Evolutionary conservation across 1,140 invertebrate species (phyloP), one percentile per base, ranked within the genome.

Genomic region (Sycobia sp.): DNA sequence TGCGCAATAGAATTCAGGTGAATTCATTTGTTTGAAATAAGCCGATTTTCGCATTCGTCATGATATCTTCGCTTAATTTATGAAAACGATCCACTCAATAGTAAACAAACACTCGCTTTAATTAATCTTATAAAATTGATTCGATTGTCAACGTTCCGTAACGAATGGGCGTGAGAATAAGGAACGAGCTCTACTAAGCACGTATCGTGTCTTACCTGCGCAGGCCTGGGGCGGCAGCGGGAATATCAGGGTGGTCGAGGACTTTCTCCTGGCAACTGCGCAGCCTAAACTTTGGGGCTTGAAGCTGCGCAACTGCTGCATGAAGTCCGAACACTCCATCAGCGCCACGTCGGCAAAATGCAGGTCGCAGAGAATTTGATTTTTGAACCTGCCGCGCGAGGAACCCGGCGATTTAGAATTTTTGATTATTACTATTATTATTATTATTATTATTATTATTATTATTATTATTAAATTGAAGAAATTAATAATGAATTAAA

Each of bases 281-380:
- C 93, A 96, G 76, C 94, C 94, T 75, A 96, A 85, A 73, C 92
- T 94, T 84, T 96, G 94, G 66, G 93, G 92, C 84, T 97, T 96
- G 85, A 96, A 96, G 84, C 92, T 92, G 71, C 94, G 88, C 74
- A 97, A 87, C 84, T 96, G 94, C 82, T 95, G 93, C 92, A 96
- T 95, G 83, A 96, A 96, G 86, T 96, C 94, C 60, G 92, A 94
- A 84, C 91, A 93, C 88, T 95, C 93, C 92, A 95, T 94, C 71
- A 96, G 91, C 76, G 93, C 91, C 66, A 96, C 93, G 89, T 97
- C 94, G 71, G 91, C 91, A 78, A 94, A 94, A 83, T 95, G 93
- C 70, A 94, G 84, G 79, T 93, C 91, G 85, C 93, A 95, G 75
- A 94, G 88, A 76, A 95, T 92, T 77, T 92, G 90, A 80, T 93